phyloP scores from a whole-genome alignment of 2,797 vertebrate species.

The Catharus ustulatus region DNA sequence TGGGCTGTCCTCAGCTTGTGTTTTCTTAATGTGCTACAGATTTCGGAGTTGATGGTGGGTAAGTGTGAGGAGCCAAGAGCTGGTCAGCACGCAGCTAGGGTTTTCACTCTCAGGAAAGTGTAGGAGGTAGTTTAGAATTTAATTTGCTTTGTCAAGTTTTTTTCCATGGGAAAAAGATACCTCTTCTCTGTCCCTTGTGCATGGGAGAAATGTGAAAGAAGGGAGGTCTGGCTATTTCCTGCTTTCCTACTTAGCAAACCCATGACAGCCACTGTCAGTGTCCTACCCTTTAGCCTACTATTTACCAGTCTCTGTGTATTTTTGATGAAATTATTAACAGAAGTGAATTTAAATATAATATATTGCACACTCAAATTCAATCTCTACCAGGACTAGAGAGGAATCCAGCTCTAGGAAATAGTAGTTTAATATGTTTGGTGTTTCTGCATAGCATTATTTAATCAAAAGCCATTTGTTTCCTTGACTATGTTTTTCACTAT shows the following conservation, averaged over 20 bases:
- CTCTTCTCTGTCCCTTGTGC: constrained; percentile 28
- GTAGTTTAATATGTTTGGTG: not conserved
- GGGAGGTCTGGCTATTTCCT: constrained; percentile 9
- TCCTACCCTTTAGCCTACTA: constrained; percentile 4
- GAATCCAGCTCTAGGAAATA: not conserved
- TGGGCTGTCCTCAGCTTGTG: not conserved
- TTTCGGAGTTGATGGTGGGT: not conserved
- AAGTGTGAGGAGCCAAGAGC: not conserved
- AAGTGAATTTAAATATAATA: not conserved
- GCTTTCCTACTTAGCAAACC: not conserved
- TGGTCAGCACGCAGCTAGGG: not conserved
- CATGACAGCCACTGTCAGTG: not conserved
- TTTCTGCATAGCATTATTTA: not conserved
- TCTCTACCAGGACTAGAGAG: not conserved
- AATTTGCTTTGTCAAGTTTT: not conserved
- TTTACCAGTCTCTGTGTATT: not conserved
- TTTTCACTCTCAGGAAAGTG: constrained; percentile 55
- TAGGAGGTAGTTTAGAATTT: constrained; percentile 52
- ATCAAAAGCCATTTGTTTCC: not conserved
- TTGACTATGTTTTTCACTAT: not conserved
- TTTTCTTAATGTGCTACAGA: constrained; percentile 27
- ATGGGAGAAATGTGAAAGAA: constrained; percentile 14
- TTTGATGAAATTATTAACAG: not conserved
- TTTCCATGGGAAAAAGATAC: constrained; percentile 57
- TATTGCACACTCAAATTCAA: not conserved